phyloP scores from a whole-genome alignment of 37 sponge, comb jelly and placozoan species.

The Crambe crambe region DNA sequence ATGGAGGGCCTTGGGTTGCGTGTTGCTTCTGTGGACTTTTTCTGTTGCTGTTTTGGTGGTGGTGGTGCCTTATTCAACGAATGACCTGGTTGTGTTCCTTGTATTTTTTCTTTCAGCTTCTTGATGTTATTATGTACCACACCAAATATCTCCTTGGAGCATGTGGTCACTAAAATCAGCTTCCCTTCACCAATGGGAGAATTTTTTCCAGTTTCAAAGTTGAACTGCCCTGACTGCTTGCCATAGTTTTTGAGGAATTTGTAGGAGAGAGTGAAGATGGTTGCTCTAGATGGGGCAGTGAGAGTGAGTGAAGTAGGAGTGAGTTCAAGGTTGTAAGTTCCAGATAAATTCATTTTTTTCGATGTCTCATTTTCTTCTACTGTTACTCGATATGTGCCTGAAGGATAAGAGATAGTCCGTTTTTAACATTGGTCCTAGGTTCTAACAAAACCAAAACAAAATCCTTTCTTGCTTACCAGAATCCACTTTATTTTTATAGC shows the following conservation, averaged over 20 bases:
- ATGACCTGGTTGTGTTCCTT: not conserved
- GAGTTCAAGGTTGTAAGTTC: constrained; percentile 47
- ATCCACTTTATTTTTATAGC: not conserved
- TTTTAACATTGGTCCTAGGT: too few relatives aligned
- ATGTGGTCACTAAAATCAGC: constrained; percentile 39
- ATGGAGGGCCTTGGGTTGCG: not conserved
- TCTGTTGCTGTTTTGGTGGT: not conserved
- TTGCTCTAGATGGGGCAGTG: constrained; percentile 3
- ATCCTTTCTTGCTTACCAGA: not conserved
- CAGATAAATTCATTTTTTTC: constrained; percentile 26
- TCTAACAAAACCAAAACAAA: too few relatives aligned
- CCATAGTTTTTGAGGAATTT: constrained; percentile 55
- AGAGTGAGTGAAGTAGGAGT: constrained; percentile 25
- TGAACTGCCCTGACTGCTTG: constrained; percentile 44
- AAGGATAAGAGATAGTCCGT: too few relatives aligned
- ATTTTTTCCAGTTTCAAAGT: constrained; percentile 56
- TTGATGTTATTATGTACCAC: constrained; percentile 63
- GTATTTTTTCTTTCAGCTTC: not conserved
- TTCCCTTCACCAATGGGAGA: constrained; percentile 22
- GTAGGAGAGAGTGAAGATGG: constrained; percentile 45
- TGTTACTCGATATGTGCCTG: constrained; percentile 49
- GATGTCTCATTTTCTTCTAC: constrained; percentile 55
- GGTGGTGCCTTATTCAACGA: not conserved
- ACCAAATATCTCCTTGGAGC: constrained; percentile 66
- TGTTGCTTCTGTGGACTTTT: not conserved